phyloP scores from a whole-genome alignment of 1,140 invertebrate genomes.

The Phenacoccus solenopsis region DNA sequence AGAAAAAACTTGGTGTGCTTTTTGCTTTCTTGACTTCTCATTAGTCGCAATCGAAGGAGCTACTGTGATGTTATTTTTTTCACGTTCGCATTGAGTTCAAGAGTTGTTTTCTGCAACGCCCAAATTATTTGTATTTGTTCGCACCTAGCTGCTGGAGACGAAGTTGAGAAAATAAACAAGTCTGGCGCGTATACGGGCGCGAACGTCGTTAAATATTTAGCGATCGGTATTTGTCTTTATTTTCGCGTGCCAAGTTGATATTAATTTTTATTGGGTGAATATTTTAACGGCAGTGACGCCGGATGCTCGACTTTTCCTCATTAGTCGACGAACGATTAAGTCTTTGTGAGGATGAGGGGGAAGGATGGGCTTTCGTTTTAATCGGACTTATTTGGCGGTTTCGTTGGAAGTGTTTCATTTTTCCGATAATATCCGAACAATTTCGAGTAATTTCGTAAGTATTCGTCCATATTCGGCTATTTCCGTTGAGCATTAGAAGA shows the following conservation, averaged over 20 bases:
- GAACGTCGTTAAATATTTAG: not conserved
- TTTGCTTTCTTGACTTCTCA: not conserved
- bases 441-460: no score
- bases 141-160: not conserved
- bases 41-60: not conserved
- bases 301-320: no score
- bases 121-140: not conserved
- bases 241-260: not conserved
- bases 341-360: no score
- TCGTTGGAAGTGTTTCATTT: no score
- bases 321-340: no score
- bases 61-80: not conserved
- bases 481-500: no score
- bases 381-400: no score
- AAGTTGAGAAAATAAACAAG: not conserved
- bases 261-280: not conserved
- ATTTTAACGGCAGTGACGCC: no score
- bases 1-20: not conserved
- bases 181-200: not conserved
- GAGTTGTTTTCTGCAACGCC: not conserved
- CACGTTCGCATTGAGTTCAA: not conserved
- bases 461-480: no score
- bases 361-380: no score
- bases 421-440: no score
- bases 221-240: not conserved